Evolutionary conservation across 1,140 invertebrate species (phyloP), one percentile per base, ranked within the genome.

Genomic region (Batillaria attramentaria): DNA sequence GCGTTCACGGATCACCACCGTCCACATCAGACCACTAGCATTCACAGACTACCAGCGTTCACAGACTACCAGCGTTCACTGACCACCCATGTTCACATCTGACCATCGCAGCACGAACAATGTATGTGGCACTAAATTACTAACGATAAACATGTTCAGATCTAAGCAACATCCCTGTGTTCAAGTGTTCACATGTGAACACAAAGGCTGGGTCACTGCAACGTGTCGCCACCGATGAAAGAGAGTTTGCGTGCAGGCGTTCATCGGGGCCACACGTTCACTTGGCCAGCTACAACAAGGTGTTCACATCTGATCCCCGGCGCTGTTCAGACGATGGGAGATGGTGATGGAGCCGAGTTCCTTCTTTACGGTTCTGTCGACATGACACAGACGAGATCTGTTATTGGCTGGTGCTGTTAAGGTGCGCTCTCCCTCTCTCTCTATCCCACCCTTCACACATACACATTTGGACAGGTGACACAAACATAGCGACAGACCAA

Each of bases 241-340:
- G 13, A 18, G 20, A 28, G 31, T 28, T 13, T 31, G 13, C 10
- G 16, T 35, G 37, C 16, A 50, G 13, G 0, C 20, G 16, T 57
- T 35, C 72, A 57, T n/a, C 33, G 6, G 35, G 20, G 16, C 37
- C 39, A 28, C 41, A 39, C 33, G 57, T 75, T 75, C 73, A 62
- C 41, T 16, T 5, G 37, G 54, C 31, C 18, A 3, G 70, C 42
- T 43, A 72, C 24, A 50, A 43, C 39, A 28, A 31, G 73, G 35
- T 5, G 57, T 65, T 75, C 73, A 75, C 33, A 75, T 24, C 39
- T 75, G 54, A 57, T 75, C 73, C 37, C 73, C 73, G 42, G 73
- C 73, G 42, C 73, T 57, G 35, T 57, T 75, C 35, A 65, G 73
- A 62, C 57, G 73, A 75, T 50, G 73, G 42, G 73, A 57, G 31